phyloP scores from a whole-genome alignment of 2,797 vertebrate genomes.

The Lophotriccus pileatus region DNA sequence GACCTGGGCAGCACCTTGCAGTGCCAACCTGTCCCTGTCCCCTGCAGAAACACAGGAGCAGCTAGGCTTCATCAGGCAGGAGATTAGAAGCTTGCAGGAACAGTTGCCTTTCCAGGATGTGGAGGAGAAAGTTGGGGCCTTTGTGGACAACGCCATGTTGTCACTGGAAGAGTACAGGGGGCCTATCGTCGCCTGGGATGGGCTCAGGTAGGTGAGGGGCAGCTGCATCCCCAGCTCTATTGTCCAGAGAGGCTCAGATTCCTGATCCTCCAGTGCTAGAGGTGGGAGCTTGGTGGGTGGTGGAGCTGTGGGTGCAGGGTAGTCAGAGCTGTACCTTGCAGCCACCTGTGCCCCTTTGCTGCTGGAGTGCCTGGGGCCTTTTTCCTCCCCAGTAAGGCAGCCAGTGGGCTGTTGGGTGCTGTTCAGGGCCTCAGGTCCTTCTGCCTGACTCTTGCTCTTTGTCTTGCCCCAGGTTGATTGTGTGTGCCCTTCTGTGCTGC shows the following conservation, averaged over 20 bases:
- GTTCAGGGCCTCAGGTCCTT: not conserved
- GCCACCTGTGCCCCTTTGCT: not conserved
- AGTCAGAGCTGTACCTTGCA: not conserved
- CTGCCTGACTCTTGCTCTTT: not conserved
- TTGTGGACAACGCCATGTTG: accelerated
- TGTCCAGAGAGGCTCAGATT: not conserved
- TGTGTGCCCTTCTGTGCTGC: conserved; percentile 75
- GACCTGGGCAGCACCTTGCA: not conserved
- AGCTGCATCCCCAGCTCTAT: accelerated
- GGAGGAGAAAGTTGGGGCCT: not conserved
- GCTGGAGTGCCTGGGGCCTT: not conserved
- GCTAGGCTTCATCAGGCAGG: conserved; percentile 55
- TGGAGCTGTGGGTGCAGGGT: not conserved
- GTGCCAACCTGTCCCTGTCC: not conserved
- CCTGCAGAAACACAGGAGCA: conserved; percentile 66
- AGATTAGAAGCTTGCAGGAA: conserved; percentile 28
- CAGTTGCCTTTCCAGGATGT: not conserved
- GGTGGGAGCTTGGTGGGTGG: not conserved
- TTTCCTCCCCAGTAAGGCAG: not conserved
- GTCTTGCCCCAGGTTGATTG: conserved; percentile 65
- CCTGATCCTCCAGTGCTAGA: not conserved
- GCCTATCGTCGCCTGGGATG: not conserved
- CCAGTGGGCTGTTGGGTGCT: not conserved
- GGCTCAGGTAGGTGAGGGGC: not conserved
- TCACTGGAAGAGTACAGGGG: not conserved